Conservation (phyloP, 2,888 invertebrate species). For the Drosophila siamana region DNA sequence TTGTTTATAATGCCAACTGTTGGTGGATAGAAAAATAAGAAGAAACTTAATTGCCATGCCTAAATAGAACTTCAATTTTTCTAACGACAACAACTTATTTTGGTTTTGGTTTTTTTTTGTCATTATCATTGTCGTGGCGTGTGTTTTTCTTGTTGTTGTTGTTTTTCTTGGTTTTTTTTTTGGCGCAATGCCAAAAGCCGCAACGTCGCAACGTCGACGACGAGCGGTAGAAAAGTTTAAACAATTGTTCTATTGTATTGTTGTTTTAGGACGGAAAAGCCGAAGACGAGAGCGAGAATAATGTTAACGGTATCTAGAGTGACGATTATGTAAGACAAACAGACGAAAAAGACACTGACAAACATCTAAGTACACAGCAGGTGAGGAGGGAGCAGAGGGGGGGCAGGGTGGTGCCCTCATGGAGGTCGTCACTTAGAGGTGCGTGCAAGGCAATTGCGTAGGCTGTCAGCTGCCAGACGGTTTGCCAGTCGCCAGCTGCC, state of each 20-base stretch:
- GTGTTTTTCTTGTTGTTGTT: conserved; percentile 24
- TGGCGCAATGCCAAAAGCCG: conserved; percentile 71
- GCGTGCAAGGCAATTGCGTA: conserved; percentile 72
- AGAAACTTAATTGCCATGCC: conserved; percentile 31
- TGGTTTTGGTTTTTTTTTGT: conserved; percentile 17
- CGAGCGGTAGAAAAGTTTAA: conserved; percentile 65
- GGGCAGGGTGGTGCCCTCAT: conserved; percentile 46
- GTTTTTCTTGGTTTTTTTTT: conserved; percentile 39
- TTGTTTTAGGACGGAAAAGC: conserved; percentile 65
- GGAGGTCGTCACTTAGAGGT: conserved; percentile 71
- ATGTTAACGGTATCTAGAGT: conserved; percentile 74
- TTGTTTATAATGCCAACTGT: conserved; percentile 12
- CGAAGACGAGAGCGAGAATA: conserved; percentile 35
- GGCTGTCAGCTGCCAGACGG: conserved; percentile 43
- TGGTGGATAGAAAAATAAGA: conserved; percentile 7
- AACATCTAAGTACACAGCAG: conserved; percentile 73
- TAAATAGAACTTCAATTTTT: conserved; percentile 40
- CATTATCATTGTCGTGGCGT: too few relatives aligned
- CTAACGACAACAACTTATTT: conserved; percentile 27
- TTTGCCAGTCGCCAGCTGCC: conserved; percentile 19
- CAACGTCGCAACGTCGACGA: conserved; percentile 18
- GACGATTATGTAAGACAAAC: conserved; percentile 81
- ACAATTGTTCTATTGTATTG: conserved; percentile 80
- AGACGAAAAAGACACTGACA: conserved; percentile 56
- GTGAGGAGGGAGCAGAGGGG: neutral